Evolutionary conservation across 2,113 vertebrate species (phyloP).

Genomic region (Engraulis encrasicolus): DNA sequence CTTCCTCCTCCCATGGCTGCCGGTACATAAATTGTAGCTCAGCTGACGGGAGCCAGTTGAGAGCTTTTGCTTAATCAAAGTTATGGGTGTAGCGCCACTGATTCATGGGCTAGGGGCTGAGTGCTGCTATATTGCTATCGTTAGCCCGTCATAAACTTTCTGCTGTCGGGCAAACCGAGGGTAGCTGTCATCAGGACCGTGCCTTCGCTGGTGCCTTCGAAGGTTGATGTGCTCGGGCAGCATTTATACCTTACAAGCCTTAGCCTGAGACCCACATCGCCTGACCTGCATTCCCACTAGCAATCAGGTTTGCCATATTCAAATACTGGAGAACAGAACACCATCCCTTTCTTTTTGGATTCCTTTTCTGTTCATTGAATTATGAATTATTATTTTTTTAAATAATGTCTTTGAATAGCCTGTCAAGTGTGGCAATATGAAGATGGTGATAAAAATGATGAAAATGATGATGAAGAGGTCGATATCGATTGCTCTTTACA

Average conservation of each 20-base stretch:
- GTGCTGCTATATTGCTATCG: constrained; percentile 31
- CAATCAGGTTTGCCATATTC: no score
- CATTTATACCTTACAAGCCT: background rate
- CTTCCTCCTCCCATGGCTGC: background rate
- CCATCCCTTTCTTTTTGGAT: no score
- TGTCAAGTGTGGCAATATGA: no score
- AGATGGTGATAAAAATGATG: no score
- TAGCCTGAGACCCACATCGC: background rate
- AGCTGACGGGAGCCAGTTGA: constrained; percentile 33
- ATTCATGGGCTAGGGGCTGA: constrained; percentile 28
- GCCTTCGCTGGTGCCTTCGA: background rate
- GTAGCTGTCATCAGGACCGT: background rate
- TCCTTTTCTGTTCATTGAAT: no score
- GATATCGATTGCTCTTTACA: no score
- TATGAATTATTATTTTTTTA: no score
- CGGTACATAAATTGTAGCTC: constrained; percentile 34
- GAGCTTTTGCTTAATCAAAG: constrained; percentile 47
- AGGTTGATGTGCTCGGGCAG: background rate
- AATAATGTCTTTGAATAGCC: no score
- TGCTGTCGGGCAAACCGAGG: constrained; percentile 24
- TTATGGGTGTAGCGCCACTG: constrained; percentile 27
- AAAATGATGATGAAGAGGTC: no score
- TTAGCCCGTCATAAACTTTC: constrained; percentile 30
- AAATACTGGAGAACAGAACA: no score
- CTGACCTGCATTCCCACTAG: background rate